Evolutionary conservation across 1,140 invertebrate genomes (phyloP).

Genomic region (Tetragonula clypearis): DNA sequence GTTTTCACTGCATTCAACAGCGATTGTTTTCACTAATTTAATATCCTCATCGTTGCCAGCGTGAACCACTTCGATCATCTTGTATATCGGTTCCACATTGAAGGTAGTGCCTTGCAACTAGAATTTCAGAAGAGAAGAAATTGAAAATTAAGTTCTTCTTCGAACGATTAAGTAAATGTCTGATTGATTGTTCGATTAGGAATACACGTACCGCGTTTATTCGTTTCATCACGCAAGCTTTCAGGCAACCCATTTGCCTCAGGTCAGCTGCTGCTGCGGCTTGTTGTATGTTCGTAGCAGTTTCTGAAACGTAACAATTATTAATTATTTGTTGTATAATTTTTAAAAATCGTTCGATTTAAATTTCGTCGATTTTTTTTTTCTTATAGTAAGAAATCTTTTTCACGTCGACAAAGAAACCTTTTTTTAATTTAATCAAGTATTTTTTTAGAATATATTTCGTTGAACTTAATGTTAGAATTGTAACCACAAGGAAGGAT

Average conservation of each 20-base stretch:
- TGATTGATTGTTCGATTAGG: not conserved
- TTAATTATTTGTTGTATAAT: too few species aligned
- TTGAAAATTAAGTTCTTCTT: not conserved
- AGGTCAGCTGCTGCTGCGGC: not conserved
- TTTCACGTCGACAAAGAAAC: not conserved
- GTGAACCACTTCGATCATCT: slow-evolving; percentile 22
- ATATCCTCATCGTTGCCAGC: not conserved
- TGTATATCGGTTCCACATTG: not conserved
- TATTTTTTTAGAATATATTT: not conserved
- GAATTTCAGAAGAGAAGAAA: not conserved
- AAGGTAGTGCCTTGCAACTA: not conserved
- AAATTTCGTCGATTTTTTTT: too few species aligned
- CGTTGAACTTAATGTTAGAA: too few species aligned
- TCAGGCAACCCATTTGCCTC: slow-evolving; percentile 18
- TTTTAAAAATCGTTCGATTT: too few species aligned
- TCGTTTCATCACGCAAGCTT: slow-evolving; percentile 48
- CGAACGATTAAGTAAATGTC: too few species aligned
- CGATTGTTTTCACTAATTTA: not conserved
- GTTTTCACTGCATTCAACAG: not conserved
- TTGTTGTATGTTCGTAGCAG: slow-evolving; percentile 2
- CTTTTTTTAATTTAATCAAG: not conserved
- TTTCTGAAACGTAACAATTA: not conserved
- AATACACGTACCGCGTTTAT: slow-evolving; percentile 5
- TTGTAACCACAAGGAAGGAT: too few species aligned
- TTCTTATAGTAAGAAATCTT: not conserved